A percentile compares a stretch with the other conserved stretches of the same genome.
phyloP scores from a whole-genome alignment of 2,113 vertebrate genomes.

The Rhodinocichla rosea region DNA sequence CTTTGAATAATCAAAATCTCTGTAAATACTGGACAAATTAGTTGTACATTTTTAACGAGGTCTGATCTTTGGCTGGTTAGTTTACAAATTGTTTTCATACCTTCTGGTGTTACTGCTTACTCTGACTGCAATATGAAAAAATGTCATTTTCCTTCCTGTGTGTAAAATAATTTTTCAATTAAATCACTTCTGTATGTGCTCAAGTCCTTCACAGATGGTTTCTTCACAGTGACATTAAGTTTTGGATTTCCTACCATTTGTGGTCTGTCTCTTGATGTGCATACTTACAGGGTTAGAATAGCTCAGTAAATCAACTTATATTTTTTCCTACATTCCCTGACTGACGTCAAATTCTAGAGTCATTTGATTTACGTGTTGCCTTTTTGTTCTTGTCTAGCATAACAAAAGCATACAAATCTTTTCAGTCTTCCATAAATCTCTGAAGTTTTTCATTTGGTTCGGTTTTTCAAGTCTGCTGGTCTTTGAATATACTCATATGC shows the following conservation, averaged over 20 bases:
- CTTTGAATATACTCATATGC: background rate
- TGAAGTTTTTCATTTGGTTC: background rate
- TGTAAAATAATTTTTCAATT: background rate
- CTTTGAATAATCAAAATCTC: background rate
- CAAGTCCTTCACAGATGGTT: background rate
- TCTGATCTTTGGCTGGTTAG: background rate
- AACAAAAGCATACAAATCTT: background rate
- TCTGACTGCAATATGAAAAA: background rate
- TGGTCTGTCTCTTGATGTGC: background rate
- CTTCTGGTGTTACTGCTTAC: background rate
- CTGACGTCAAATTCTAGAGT: background rate
- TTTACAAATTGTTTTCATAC: background rate
- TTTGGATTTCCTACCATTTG: background rate
- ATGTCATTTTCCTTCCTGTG: background rate
- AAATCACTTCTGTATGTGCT: background rate
- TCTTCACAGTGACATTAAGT: background rate
- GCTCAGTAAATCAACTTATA: background rate
- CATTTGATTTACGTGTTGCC: rapidly evolving
- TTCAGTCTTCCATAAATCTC: background rate
- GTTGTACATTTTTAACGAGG: background rate
- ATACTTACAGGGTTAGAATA: background rate
- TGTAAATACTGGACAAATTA: background rate
- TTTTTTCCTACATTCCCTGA: background rate
- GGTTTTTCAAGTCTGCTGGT: background rate
- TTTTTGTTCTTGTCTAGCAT: background rate